Percentiles rank a stretch among this genome's conserved stretches.
phyloP scores from a whole-genome alignment of 2,113 vertebrate species.

The Sturnus vulgaris region DNA sequence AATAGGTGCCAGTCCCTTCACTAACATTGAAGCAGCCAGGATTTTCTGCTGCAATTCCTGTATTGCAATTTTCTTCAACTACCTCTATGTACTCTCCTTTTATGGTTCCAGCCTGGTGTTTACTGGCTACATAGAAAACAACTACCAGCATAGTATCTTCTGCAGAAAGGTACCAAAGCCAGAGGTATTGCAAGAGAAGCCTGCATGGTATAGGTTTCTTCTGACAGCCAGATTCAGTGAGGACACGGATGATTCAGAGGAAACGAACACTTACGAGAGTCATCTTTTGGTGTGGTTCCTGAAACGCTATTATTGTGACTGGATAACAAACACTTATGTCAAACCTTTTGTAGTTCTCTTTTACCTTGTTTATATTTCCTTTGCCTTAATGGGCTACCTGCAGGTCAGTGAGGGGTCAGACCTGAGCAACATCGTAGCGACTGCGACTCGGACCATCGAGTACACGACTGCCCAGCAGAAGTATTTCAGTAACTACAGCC shows the following conservation, averaged over 20 bases:
- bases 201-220: slow-evolving; percentile 95
- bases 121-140: slow-evolving; percentile 97
- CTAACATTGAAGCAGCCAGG: slow-evolving; percentile 98
- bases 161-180: slow-evolving; percentile 95
- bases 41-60: slow-evolving; percentile 97
- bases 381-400: slow-evolving; percentile 98
- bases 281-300: slow-evolving; percentile 96
- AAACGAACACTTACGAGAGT: slow-evolving; percentile 88
- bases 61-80: slow-evolving; percentile 92
- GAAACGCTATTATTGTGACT: slow-evolving; percentile 96
- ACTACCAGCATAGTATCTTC: slow-evolving; percentile 97
- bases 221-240: slow-evolving; percentile 95
- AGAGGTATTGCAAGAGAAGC: slow-evolving; percentile 90
- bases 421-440: slow-evolving; percentile 94
- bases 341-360: slow-evolving; percentile 99
- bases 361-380: slow-evolving; percentile 99
- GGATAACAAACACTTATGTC: slow-evolving; percentile 99
- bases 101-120: slow-evolving; percentile 98
- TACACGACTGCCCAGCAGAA: slow-evolving; percentile 94
- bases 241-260: slow-evolving; percentile 77
- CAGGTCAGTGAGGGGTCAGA: slow-evolving; percentile 98
- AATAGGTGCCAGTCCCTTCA: slow-evolving; percentile 97
- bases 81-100: slow-evolving; percentile 97
- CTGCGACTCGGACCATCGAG: slow-evolving; percentile 90
- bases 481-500: slow-evolving; percentile 97